Base-by-base conservation (phyloP, 64 coral and sea anemone species). In the Montipora sp. region DNA sequence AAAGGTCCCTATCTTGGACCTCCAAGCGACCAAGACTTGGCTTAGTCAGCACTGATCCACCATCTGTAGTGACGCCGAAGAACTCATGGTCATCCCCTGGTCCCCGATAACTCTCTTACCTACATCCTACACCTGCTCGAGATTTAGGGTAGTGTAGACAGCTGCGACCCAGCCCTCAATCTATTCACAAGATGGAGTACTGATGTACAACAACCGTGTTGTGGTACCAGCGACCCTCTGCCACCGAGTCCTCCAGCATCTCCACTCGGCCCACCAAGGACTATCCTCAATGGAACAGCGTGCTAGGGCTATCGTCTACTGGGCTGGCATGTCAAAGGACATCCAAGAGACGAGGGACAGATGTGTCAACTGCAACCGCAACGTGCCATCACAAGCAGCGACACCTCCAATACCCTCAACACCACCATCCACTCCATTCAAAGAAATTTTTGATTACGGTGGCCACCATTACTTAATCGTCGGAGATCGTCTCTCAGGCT, bases 241-340 rank as follows among this genome's bases (percentile, higher is more conserved):
- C 59, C 12, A 3, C 45, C 16, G 44, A 3, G 8, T 80, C 61
- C 23, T 90, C 2, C 23, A 80, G 58, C 11, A 80, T 23, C 88
- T 71, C 22, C 88, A 90, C 51, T 55, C 59, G 7, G 77, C 88
- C 3, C 77, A 90, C 58, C 77, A 80, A 80, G 77, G 27, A 19
- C 80, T 68, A 46, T 92, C 79, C 4, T 24, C 75, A 7, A 88
- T 88, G 91, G 91, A 93, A 51, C 91, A 93, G 60, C 59, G 83
- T 19, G 83, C 91, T 13, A 73, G 19, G 13, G 84, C 75, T 36
- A 88, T 88, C 13, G 22, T 88, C 57, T 93, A 80, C 77, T 93
- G 76, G 76, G 61, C 91, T 16, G 91, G 83, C 13, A 79, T 47
- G 46, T 57, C 53, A 6, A 57, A 6, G 10, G 75, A 78, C 74